Conservation (phyloP, 2,113 vertebrate genomes). For the Microcebus murinus region DNA sequence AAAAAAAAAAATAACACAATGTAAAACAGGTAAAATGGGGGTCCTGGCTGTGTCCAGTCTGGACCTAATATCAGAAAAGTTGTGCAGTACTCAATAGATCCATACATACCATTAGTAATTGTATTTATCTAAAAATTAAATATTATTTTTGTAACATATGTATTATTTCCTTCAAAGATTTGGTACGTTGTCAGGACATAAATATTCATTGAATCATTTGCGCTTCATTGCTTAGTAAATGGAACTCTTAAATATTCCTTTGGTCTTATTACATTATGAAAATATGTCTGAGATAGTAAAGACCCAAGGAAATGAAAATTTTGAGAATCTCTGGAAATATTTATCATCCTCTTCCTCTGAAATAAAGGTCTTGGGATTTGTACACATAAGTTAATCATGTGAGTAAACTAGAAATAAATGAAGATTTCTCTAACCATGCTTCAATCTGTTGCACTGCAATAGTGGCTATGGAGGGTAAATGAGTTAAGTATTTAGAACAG, state of each 20-base stretch:
- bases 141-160: not conserved
- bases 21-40: not conserved
- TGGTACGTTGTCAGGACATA: not conserved
- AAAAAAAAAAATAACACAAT: not conserved
- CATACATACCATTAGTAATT: not conserved
- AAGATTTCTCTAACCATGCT: not conserved
- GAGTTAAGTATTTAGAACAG: not conserved
- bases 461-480: not conserved
- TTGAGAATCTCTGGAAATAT: not conserved
- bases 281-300: not conserved
- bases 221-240: not conserved
- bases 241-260: not conserved
- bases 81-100: not conserved
- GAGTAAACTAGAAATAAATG: not conserved
- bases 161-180: not conserved
- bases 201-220: not conserved
- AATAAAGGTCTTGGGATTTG: not conserved
- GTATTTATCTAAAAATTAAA: not conserved
- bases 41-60: not conserved
- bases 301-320: not conserved
- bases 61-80: not conserved
- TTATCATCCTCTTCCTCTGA: not conserved
- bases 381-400: not conserved
- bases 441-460: not conserved
- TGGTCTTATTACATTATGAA: not conserved